Conservation (phyloP, 64 coral and sea anemone species). For the Pocillopora verrucosa region DNA sequence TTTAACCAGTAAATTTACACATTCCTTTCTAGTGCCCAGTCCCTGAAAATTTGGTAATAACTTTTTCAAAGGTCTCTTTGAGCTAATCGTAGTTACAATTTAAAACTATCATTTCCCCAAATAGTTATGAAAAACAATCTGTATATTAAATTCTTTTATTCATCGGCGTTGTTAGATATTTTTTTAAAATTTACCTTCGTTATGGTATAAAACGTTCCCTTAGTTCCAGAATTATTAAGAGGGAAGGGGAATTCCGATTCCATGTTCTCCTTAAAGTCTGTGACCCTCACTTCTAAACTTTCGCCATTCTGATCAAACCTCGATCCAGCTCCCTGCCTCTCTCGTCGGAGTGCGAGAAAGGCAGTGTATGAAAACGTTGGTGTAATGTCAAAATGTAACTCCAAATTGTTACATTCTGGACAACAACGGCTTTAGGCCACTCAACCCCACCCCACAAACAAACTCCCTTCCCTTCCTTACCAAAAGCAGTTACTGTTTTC, state of each 20-base stretch:
- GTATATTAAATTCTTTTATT: background rate
- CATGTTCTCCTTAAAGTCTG: too few relatives aligned
- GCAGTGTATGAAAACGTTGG: too few relatives aligned
- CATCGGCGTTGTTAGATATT: background rate
- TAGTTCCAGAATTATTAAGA: background rate
- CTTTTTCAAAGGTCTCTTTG: background rate
- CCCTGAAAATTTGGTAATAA: too few relatives aligned
- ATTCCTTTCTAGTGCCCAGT: too few relatives aligned
- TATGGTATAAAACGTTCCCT: background rate
- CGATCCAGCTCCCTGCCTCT: too few relatives aligned
- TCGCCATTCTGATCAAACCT: too few relatives aligned
- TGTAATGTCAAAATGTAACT: background rate
- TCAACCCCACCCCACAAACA: background rate
- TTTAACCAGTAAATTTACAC: too few relatives aligned
- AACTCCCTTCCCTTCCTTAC: background rate
- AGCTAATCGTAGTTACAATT: background rate
- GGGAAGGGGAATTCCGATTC: too few relatives aligned
- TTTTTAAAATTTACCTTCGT: background rate
- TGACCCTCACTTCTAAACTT: too few relatives aligned
- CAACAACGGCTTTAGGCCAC: too few relatives aligned
- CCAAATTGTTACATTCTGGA: background rate
- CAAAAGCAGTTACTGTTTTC: background rate
- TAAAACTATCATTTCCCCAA: conserved; percentile 19
- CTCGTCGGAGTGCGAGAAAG: too few relatives aligned
- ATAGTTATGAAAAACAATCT: background rate